These are phyloP conservation scores for Serranus cabrilla DNA, from an alignment of 2,797 vertebrate genomes.

Conservation along the genomic window DNA sequence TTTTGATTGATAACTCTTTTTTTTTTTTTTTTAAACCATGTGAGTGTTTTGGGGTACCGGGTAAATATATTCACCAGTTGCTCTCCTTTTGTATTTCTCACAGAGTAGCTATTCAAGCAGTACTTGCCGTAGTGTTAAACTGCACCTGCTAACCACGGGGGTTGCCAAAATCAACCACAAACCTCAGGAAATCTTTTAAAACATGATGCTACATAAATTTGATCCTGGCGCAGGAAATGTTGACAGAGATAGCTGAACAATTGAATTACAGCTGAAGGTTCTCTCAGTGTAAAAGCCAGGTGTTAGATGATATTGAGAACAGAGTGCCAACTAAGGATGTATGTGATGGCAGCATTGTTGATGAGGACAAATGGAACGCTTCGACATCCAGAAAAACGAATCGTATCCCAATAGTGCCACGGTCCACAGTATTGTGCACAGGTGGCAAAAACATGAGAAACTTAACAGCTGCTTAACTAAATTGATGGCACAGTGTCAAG, in stretches of 20 bases:
- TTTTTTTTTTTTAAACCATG: background rate
- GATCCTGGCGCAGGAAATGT: background rate
- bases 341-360: slow-evolving; percentile 8
- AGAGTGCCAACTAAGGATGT: slow-evolving; percentile 2
- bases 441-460: slow-evolving; percentile 1
- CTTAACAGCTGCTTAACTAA: background rate
- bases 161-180: background rate
- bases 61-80: background rate
- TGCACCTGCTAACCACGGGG: background rate
- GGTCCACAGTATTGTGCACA: background rate
- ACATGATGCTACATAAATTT: background rate
- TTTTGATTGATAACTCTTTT: background rate
- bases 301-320: background rate
- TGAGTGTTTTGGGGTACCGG: background rate
- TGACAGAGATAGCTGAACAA: background rate
- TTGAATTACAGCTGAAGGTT: slow-evolving; percentile 1
- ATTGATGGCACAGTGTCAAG: background rate
- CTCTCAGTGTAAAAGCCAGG: slow-evolving; percentile 11
- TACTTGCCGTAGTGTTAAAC: background rate
- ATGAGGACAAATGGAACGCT: slow-evolving; percentile 5
- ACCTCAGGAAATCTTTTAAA: background rate
- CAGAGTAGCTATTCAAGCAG: background rate
- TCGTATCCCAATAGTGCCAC: background rate
- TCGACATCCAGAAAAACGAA: background rate
- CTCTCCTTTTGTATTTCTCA: background rate